These are phyloP conservation scores for Onychomys arenicola DNA, from an alignment of 2,797 vertebrate species.

Conservation along the genomic window DNA sequence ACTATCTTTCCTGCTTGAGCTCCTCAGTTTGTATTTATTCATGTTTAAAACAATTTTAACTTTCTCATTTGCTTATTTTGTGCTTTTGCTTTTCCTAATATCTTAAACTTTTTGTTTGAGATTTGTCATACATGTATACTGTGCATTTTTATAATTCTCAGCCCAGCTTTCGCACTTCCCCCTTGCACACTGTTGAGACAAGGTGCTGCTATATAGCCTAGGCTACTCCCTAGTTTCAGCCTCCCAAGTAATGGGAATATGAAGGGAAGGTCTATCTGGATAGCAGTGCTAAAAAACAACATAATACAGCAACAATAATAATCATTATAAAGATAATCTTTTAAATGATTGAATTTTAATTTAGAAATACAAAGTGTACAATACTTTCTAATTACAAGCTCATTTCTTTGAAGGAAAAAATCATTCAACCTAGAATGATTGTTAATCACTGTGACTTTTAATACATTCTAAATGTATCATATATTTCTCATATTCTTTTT, in stretches of 20 bases:
- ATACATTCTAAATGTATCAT: neutral
- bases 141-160: neutral
- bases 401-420: neutral
- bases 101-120: neutral
- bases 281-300: neutral
- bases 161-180: too few relatives aligned
- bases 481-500: neutral
- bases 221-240: neutral
- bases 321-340: neutral
- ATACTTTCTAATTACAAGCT: neutral
- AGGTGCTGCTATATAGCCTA: neutral
- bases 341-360: neutral
- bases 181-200: neutral
- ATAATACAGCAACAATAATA: neutral
- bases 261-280: neutral
- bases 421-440: neutral
- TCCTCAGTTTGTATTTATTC: neutral
- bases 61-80: neutral
- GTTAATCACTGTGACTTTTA: neutral
- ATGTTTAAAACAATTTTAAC: neutral
- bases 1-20: neutral
- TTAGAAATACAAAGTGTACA: neutral
- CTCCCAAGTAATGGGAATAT: neutral
- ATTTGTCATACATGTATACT: neutral
- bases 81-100: neutral